Base-by-base conservation (phyloP, 2,888 invertebrate species). In the Sarcophaga variegata region DNA sequence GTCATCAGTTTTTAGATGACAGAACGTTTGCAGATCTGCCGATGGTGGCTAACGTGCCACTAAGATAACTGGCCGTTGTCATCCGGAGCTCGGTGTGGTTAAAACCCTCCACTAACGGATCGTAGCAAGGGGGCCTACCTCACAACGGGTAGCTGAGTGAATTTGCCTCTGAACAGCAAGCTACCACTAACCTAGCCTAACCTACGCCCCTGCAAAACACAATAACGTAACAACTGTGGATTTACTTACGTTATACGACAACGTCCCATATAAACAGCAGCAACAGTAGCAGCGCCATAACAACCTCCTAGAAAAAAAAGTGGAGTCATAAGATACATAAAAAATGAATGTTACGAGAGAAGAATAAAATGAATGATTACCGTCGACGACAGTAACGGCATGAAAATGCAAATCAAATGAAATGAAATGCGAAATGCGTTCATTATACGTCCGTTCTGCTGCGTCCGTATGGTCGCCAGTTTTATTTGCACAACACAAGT, bases 401-500 rank as follows among this genome's bases (percentile, higher is more conserved):
- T 83, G 75, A 85, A 88, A 88, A 88, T 88, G 88, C 88, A 89
- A 89, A 89, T 89, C 83, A 83, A 88, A 80, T 79, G 80, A 89
- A 89, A 86, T 88, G 87, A 85, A 87, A 83, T 88, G 76, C 84
- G 87, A 85, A 87, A 83, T 88, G 81, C 84, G 83, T 77, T 72
- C 27, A 10, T 72, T 47, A 17, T 12, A 54, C 14, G 54, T 74
- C 17, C 47, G 14, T 54, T 66, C 63, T 20, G 0, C 63, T 37
- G 3, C 3, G 8, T 47, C 8, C 8, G 8, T 47, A 6, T 47
- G 10, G 45, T 60, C 37, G 54, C 17, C n/a, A 66, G 11, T 49
- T 62, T 77, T 87, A 75, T 63, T 54, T 54, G 4, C 12, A 37
- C 37, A 54, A 54, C 78, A 81, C 81, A 87, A 83, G 78, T 87